These are phyloP conservation scores for Porites rus DNA, from an alignment of 92 coral and sea anemone genomes.

Conservation along the genomic window DNA sequence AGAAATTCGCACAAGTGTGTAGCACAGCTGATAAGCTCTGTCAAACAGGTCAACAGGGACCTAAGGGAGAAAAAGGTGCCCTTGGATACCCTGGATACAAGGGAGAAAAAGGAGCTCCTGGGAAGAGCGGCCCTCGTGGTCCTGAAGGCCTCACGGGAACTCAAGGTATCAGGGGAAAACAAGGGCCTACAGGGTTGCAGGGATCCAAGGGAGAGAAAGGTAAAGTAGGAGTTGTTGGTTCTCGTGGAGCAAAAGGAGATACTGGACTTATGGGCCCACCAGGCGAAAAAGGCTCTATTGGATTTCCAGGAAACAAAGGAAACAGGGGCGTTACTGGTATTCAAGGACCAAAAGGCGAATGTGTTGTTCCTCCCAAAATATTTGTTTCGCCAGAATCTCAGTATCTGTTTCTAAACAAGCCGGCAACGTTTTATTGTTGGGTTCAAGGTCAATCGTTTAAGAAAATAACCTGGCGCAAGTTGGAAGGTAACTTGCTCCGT, in stretches of 20 bases:
- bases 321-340: background rate
- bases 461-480: conserved; percentile 8
- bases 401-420: background rate
- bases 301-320: conserved; percentile 22
- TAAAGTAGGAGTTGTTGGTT: conserved; percentile 45
- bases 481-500: background rate
- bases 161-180: conserved; percentile 48
- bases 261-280: conserved; percentile 4
- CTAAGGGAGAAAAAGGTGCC: conserved; percentile 6
- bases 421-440: conserved; percentile 30
- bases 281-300: conserved; percentile 30
- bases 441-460: conserved; percentile 5
- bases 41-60: conserved; percentile 21
- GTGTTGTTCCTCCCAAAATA: background rate
- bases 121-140: conserved; percentile 55
- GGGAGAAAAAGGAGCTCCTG: conserved; percentile 51
- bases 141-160: conserved; percentile 55
- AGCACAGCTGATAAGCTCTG: background rate
- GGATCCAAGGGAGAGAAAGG: conserved; percentile 59
- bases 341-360: conserved; percentile 40
- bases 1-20: conserved; percentile 19
- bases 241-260: conserved; percentile 35
- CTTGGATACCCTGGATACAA: conserved; percentile 42
- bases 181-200: conserved; percentile 51
- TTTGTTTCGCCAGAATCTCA: conserved; percentile 9